Evolutionary conservation across 2,797 vertebrate genomes (phyloP), one percentile per base, ranked within the genome.

Genomic region (Catharus ustulatus): DNA sequence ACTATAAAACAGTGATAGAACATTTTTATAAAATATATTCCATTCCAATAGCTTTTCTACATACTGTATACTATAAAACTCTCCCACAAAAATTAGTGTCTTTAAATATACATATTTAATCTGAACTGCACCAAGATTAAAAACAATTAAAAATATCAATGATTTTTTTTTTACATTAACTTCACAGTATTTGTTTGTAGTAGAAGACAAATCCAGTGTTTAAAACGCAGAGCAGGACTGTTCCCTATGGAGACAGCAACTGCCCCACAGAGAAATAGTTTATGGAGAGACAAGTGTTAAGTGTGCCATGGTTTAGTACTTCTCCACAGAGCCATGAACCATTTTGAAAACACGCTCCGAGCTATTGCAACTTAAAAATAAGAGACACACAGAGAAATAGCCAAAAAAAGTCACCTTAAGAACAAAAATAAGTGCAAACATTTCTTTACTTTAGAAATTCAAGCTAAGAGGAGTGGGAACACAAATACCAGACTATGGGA

Each of bases 201-300:
- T 84, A 96, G 93, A 97, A 97, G 91, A 97, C 66, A 97, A 95
- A 94, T 97, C 97, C 98, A 98, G 98, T 98, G 97, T 97, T 95
- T 94, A 95, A 92, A 89, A 95, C 89, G 80, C 55, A 32, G 95
- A 95, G 93, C 92, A 84, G 95, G 79, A 76, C 71, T 55, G 69
- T 59, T 90, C 91, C 79, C 92, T 90, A 57, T 55, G 42, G 80
- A 89, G 89, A 96, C 59, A 58, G 92, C 10, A 42, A 92, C 82
- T 6, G 23, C 90, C 88, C 90, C 89, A 59, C 86, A 74, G 85
- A 74, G 86, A 96, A 94, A 91, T 6, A 94, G 93, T 78, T 94
- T 82, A 88, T 90, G 94, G 96, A 83, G 87, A 96, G 66, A 89
- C 84, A 61, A 96, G 84, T 19, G 0, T 73, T 87, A 84, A 93